Conservation (phyloP, 23 tunicate species). For the Halocynthia roretzi region DNA sequence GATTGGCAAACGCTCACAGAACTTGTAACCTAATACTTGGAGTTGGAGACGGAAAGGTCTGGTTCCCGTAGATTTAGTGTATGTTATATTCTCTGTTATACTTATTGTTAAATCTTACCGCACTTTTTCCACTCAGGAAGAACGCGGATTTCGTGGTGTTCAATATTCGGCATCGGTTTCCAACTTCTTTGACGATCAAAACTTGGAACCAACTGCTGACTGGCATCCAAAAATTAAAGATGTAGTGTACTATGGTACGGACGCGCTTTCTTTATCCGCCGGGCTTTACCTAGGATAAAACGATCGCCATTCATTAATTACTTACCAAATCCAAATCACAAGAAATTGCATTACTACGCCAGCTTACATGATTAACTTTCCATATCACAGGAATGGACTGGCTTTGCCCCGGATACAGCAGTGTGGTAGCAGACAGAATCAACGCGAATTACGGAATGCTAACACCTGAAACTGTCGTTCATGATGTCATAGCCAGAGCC, state of each 20-base stretch:
- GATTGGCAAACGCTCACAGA: conserved; percentile 81
- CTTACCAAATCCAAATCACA: neutral
- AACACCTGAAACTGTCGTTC: conserved; percentile 58
- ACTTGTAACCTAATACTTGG: conserved; percentile 90
- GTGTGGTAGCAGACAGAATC: conserved; percentile 45
- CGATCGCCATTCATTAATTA: neutral
- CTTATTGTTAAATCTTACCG: conserved; percentile 1
- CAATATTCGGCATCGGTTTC: conserved; percentile 86
- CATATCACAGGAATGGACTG: conserved; percentile 78
- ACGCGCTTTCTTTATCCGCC: neutral
- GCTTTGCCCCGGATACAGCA: conserved; percentile 87
- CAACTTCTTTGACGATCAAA: conserved; percentile 80
- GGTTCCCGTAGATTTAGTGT: neutral
- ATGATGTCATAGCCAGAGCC: conserved; percentile 54
- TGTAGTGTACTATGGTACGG: conserved; percentile 77
- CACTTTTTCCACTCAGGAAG: conserved; percentile 37
- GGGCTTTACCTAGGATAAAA: conserved; percentile 14
- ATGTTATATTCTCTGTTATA: neutral
- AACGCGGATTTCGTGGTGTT: conserved; percentile 72
- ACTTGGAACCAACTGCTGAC: conserved; percentile 45
- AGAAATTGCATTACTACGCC: neutral
- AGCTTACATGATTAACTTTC: neutral
- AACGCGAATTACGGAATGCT: conserved; percentile 69
- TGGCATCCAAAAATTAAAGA: conserved; percentile 92
- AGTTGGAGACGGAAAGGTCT: conserved; percentile 93